phyloP scores from a whole-genome alignment of 2,113 vertebrate genomes.

The human region DNA sequence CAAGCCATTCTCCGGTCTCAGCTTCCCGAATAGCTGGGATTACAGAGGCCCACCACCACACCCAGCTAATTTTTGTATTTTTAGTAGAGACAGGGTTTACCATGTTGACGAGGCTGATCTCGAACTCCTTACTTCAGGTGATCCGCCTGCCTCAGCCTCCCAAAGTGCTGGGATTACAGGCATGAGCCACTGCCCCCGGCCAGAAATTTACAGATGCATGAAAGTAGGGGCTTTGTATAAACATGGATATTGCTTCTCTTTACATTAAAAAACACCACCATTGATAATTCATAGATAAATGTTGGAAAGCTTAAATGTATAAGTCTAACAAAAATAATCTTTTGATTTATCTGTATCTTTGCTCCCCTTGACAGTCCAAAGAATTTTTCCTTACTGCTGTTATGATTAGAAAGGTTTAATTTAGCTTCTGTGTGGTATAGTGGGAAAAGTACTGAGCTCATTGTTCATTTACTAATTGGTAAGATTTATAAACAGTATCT shows the following conservation, averaged over 20 bases:
- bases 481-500: neutral
- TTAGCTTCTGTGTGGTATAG: neutral
- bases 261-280: neutral
- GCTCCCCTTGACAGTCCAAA: neutral
- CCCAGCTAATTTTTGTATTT: too few species aligned
- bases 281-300: constrained; percentile 7
- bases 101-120: too few species aligned
- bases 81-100: too few species aligned
- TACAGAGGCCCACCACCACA: too few species aligned
- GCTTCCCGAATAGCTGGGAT: too few species aligned
- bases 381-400: constrained; percentile 16
- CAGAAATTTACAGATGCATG: neutral
- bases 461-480: neutral
- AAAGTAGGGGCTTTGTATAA: neutral
- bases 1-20: too few species aligned
- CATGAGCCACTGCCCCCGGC: too few species aligned
- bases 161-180: too few species aligned
- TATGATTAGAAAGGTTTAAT: neutral
- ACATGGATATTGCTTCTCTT: neutral
- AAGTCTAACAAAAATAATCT: neutral
- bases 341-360: constrained; percentile 22
- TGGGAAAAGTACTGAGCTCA: neutral
- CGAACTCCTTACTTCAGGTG: too few species aligned
- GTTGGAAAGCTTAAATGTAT: neutral
- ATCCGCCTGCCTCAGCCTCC: too few species aligned